Evolutionary conservation across 1,140 invertebrate species (phyloP), one percentile per base, ranked within the genome.

Genomic region (Caerostris darwini): DNA sequence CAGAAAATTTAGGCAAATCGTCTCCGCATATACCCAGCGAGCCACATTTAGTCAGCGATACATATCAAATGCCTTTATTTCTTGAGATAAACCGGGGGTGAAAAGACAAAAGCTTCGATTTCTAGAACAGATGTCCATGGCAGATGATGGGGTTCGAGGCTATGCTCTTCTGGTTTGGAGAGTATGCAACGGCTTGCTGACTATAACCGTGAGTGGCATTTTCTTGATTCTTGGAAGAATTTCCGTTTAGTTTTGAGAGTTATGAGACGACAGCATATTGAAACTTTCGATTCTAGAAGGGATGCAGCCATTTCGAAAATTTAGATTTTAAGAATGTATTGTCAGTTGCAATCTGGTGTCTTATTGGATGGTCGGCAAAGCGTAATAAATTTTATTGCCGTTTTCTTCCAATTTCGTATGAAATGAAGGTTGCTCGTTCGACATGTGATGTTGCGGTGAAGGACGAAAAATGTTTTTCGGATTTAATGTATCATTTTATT

Each of bases 1-100:
- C 71, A 53, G 71, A 77, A 77, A 77, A 77, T 77, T 50, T 77
- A 53, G 71, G 10, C 71, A 77, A 77, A 77, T 77, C 19, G 34
- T 77, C 50, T 50, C 34, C 8, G 19, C 10, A 50, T 34, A 50
- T 19, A 77, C 19, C 34, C 71, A 53, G 4, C 71, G 71, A 77
- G 71, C 34, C 34, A 7, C 50, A 34, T 50, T 77, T 77, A 12
- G 2, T 50, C 71, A 50, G 71, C 53, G 71, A 77, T 77, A 77
- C 71, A 77, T 77, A 77, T 77, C 19, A 77, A 77, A 77, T 19
- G 71, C 71, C 34, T 77, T 77, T 77, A 77, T 77, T 53, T 34
- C 71, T 53, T 5, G 19, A 77, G 71, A 77, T 64, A 64, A 64
- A 64, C 5, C 17, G 12, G 4, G 4, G 34, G 34, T 64, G 8